These are phyloP conservation scores for Pemphredon lugubris DNA, from an alignment of 2,888 invertebrate genomes.

Conservation along the genomic window DNA sequence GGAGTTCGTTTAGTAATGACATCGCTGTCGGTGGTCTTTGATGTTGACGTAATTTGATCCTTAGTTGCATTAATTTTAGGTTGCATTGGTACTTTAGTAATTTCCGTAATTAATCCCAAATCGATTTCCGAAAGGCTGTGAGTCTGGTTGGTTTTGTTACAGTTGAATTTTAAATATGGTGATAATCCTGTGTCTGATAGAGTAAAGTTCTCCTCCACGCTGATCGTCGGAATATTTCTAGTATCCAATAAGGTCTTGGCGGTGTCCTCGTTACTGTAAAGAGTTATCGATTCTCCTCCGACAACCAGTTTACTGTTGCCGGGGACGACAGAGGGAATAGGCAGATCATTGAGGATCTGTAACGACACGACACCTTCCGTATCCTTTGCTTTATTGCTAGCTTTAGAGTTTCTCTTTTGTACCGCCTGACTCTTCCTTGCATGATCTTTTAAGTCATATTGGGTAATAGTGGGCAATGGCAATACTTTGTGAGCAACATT, in stretches of 20 bases:
- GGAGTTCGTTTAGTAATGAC: constrained; percentile 73
- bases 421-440: too few species aligned
- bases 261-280: constrained; percentile 71
- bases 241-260: constrained; percentile 62
- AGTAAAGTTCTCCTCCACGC: constrained; percentile 68
- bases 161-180: constrained; percentile 74
- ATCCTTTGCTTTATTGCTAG: too few species aligned
- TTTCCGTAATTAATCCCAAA: constrained; percentile 27
- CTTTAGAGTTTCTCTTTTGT: too few species aligned
- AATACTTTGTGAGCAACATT: constrained; percentile 55
- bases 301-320: constrained; percentile 11
- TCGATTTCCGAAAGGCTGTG: constrained; percentile 59
- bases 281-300: constrained; percentile 70
- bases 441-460: too few species aligned
- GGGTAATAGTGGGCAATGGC: too few species aligned
- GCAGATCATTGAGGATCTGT: too few species aligned
- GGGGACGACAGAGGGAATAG: too few species aligned
- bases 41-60: constrained; percentile 13
- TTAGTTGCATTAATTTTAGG: neutral
- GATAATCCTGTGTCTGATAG: constrained; percentile 72
- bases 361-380: too few species aligned
- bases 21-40: constrained; percentile 53
- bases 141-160: constrained; percentile 43
- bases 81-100: neutral
- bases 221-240: constrained; percentile 68